Evolutionary conservation across 2,888 invertebrate genomes (phyloP), one percentile per base, ranked within the genome.

Genomic region (Neuroscelio doddi): DNA sequence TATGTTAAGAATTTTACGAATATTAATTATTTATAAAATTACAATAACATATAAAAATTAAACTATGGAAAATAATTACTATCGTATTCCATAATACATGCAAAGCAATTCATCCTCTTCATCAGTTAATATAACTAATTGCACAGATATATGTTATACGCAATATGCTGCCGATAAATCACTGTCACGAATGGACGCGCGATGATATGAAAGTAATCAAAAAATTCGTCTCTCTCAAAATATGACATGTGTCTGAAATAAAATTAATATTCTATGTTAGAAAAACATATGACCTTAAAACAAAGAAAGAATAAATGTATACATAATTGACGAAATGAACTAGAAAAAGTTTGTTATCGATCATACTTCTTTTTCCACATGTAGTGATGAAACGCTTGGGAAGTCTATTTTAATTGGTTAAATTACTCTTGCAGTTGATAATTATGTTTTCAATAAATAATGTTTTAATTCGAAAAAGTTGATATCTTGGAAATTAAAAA

Each of bases 331-430:
- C 56, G 59, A 55, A 59, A 64, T 59, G 64, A 59, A 55, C 64
- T 59, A 59, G 58, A 64, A 58, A 58, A 65, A 65, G 65, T 65
- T 65, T 21, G 47, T 47, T 61, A 65, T 65, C 65, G 65, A 65
- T 65, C 53, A 53, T 42, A n/a, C 12, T 36, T 45, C 49, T 30
- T 61, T 50, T 45, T 46, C 47, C 49, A 49, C 36, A 27, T n/a
- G n/a, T 50, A 51, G 21, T 29, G 42, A 53, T 57, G 51, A 34
- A 59, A 51, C 34, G 59, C 26, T 32, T 21, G 47, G 21, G 39
- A 44, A 49, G 45, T 50, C 49, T 49, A 52, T 16, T 21, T 17
- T 58, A n/a, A n/a, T n/a, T n/a, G n/a, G n/a, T n/a, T n/a, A n/a
- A n/a, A n/a, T n/a, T n/a, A n/a, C n/a, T n/a, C n/a, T n/a, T n/a